phyloP scores from a whole-genome alignment of 2,113 vertebrate species.

The Jacana jacana region DNA sequence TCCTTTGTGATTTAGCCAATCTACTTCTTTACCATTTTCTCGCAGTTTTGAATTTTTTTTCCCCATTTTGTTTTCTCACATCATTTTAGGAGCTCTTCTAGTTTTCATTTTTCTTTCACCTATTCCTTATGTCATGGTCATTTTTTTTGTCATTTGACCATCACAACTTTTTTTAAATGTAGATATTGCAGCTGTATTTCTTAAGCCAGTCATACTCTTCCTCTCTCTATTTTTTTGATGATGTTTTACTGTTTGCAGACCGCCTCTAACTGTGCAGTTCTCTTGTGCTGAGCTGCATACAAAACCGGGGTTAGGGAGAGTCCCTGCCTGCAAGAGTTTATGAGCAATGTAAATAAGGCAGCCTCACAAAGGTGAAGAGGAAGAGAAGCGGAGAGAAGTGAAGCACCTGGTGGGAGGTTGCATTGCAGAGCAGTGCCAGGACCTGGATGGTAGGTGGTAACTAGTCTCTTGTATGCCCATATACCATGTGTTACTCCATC shows the following conservation, averaged over 20 bases:
- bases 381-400: not conserved
- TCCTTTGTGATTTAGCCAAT: not conserved
- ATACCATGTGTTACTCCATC: not conserved
- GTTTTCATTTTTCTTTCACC: not conserved
- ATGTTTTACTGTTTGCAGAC: not conserved
- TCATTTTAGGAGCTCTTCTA: not conserved
- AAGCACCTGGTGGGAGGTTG: not conserved
- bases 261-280: not conserved
- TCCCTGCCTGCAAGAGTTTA: conserved; percentile 2
- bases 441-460: not conserved
- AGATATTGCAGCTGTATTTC: not conserved
- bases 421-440: not conserved
- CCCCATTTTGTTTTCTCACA: not conserved
- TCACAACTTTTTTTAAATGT: not conserved
- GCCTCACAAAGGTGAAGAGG: not conserved
- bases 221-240: not conserved
- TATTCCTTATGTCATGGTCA: not conserved
- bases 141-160: not conserved
- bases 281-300: conserved; percentile 13
- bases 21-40: not conserved
- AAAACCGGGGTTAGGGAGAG: not conserved
- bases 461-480: not conserved
- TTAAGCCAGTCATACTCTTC: not conserved
- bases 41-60: not conserved
- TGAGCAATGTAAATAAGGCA: conserved; percentile 27